These are phyloP conservation scores for Calephelis nemesis DNA, from an alignment of 1,140 invertebrate genomes.

Conservation along the genomic window DNA sequence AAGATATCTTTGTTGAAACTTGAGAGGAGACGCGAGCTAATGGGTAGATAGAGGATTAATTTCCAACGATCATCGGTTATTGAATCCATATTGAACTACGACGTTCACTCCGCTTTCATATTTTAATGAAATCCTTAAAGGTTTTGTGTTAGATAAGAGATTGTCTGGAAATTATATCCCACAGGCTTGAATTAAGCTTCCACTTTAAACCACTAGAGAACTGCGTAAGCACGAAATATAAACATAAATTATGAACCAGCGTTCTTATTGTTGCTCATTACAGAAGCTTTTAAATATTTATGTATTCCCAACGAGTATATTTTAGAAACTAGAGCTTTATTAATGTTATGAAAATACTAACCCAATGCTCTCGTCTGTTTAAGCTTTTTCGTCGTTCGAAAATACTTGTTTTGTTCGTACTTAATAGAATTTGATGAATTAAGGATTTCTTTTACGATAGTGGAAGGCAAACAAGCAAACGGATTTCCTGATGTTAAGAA, in stretches of 20 bases:
- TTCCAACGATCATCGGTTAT: conserved; percentile 51
- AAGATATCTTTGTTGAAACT: conserved; percentile 50
- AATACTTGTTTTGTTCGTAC: too few species aligned
- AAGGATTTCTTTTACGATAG: too few species aligned
- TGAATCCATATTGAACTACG: conserved; percentile 50
- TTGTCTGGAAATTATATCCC: conserved; percentile 26
- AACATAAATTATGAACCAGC: conserved; percentile 34
- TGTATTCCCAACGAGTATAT: too few species aligned
- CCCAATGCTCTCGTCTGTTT: too few species aligned
- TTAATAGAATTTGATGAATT: too few species aligned
- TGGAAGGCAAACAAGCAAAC: too few species aligned
- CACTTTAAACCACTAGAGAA: conserved; percentile 38
- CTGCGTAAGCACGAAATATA: conserved; percentile 33
- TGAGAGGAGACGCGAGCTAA: conserved; percentile 53
- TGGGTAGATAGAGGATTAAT: conserved; percentile 56
- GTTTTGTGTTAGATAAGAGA: conserved; percentile 34
- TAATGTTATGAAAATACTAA: too few species aligned
- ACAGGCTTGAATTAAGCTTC: conserved; percentile 32
- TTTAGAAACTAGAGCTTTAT: too few species aligned
- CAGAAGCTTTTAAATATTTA: not conserved
- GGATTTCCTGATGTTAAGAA: too few species aligned
- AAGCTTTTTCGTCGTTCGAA: too few species aligned
- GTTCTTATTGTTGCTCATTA: not conserved
- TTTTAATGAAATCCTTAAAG: conserved; percentile 53
- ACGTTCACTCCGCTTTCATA: conserved; percentile 39